Conservation (phyloP, 2,888 invertebrate genomes). For the Anoplius nigerrimus region DNA sequence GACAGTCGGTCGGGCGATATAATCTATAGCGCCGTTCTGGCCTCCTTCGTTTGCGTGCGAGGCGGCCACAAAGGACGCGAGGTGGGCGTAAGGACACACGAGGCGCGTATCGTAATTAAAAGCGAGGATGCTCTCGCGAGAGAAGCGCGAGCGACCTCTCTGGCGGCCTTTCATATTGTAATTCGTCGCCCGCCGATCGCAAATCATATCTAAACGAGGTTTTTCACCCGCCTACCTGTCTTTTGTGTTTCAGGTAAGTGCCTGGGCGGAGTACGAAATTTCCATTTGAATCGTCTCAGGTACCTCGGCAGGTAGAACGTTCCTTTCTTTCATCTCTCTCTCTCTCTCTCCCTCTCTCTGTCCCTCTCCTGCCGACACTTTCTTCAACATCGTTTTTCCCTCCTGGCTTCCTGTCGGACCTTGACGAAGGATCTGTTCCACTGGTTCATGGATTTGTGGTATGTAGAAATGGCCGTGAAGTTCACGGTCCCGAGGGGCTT, state of each 20-base stretch:
- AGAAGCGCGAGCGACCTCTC: neutral
- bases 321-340: neutral
- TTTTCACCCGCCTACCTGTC: slow-evolving; percentile 3
- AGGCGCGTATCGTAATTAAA: slow-evolving; percentile 31
- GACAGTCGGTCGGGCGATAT: slow-evolving; percentile 24
- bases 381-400: neutral
- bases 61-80: slow-evolving; percentile 11
- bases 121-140: neutral
- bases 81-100: slow-evolving; percentile 28
- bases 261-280: slow-evolving; percentile 30
- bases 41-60: slow-evolving; percentile 19
- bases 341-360: no score
- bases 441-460: no score
- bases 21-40: slow-evolving; percentile 26
- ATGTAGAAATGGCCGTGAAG: no score
- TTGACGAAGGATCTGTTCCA: no score
- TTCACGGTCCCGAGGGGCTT: no score
- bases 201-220: slow-evolving; percentile 29
- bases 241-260: slow-evolving; percentile 50
- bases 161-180: slow-evolving; percentile 40
- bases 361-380: neutral
- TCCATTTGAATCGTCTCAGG: slow-evolving; percentile 40
- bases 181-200: slow-evolving; percentile 24
- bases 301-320: neutral
- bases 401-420: neutral